phyloP scores from a whole-genome alignment of 1,140 invertebrate genomes.

The Myzus persicae region DNA sequence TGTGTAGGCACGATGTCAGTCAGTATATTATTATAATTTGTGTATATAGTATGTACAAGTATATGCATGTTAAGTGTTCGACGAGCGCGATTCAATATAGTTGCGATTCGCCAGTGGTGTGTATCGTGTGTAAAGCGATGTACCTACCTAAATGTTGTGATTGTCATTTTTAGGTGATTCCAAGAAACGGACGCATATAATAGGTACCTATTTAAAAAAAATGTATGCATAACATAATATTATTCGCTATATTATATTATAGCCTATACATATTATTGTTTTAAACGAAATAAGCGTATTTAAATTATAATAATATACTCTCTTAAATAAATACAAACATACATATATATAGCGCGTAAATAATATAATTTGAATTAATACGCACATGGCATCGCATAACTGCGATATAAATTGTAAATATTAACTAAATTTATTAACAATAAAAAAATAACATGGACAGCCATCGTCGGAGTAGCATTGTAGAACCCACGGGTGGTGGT shows the following conservation, averaged over 20 bases:
- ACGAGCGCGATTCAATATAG: neutral
- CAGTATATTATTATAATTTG: neutral
- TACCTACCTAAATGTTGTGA: neutral
- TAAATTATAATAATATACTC: conserved; percentile 3
- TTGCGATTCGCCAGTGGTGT: neutral
- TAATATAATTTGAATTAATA: neutral
- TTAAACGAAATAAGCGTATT: neutral
- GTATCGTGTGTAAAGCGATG: neutral
- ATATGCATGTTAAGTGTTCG: conserved; percentile 33
- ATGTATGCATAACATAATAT: neutral
- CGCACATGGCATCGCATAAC: neutral
- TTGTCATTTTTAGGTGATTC: conserved; percentile 41
- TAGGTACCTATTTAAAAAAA: neutral
- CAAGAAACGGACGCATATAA: conserved; percentile 26
- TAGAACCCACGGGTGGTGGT: conserved; percentile 26
- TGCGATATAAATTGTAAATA: neutral
- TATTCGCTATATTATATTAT: neutral
- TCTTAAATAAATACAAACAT: neutral
- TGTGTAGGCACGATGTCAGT: neutral
- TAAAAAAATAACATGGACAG: conserved; percentile 17
- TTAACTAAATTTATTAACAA: neutral
- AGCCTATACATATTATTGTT: neutral
- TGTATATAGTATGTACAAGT: neutral
- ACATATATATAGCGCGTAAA: neutral
- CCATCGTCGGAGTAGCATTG: conserved; percentile 37